Evolutionary conservation across 2,797 vertebrate genomes (phyloP).

Genomic region (Pipistrellus nathusii): DNA sequence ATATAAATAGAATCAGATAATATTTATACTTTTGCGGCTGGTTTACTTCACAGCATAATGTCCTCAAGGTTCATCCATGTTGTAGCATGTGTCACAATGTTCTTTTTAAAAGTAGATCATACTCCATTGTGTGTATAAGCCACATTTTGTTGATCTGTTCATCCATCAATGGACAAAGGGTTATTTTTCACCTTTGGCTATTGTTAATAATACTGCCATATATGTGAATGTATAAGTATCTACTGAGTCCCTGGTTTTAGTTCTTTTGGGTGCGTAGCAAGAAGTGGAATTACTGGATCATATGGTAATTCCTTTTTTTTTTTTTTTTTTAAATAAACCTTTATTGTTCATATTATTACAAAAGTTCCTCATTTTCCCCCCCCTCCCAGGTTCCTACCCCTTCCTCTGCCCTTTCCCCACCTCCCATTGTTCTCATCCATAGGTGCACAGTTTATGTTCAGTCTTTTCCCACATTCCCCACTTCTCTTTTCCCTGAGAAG

Average conservation of each 20-base stretch:
- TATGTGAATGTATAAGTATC: background rate
- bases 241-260: background rate
- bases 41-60: background rate
- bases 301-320: background rate
- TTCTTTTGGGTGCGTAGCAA: background rate
- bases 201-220: background rate
- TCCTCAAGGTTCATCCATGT: background rate
- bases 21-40: background rate
- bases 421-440: no score
- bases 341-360: no score
- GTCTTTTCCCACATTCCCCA: no score
- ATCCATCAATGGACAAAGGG: background rate
- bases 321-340: no score
- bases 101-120: background rate
- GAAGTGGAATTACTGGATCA: background rate
- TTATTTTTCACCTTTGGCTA: background rate
- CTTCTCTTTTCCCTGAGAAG: no score
- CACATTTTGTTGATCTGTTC: background rate
- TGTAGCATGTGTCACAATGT: background rate
- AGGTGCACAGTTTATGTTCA: no score
- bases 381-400: no score
- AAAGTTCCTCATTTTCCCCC: no score
- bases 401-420: no score
- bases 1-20: background rate
- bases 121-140: background rate